A percentile compares a stretch with the other conserved stretches of the same genome.
Evolutionary conservation across 2,797 vertebrate species (phyloP).

Genomic region (Mormyrus hasselquistii): DNA sequence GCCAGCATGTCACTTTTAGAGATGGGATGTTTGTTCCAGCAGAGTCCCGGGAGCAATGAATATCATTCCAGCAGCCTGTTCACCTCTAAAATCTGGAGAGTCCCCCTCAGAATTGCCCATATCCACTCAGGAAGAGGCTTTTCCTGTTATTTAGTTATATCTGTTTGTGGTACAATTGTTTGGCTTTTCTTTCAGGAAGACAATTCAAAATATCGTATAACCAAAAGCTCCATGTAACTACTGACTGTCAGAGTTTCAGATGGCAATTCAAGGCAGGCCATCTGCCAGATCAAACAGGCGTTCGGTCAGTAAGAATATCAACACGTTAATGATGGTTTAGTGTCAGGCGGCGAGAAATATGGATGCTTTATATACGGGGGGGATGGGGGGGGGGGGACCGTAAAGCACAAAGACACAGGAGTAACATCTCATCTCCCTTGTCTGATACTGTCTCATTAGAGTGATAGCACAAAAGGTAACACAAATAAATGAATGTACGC

Average conservation of each 20-base stretch:
- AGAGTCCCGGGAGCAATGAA: neutral
- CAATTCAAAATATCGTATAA: neutral
- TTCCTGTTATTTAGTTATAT: constrained; percentile 66
- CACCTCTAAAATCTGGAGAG: constrained; percentile 21
- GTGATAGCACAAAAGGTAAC: neutral
- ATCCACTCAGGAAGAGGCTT: constrained; percentile 52
- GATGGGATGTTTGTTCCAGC: constrained; percentile 16
- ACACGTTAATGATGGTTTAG: neutral
- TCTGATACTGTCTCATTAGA: neutral
- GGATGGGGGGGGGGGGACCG: neutral
- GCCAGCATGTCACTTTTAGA: neutral
- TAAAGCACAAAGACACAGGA: neutral
- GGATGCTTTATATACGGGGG: neutral
- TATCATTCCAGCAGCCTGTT: neutral
- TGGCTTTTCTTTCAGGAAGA: constrained; percentile 7
- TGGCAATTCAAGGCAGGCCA: neutral
- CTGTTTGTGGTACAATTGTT: constrained; percentile 32
- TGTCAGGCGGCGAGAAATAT: neutral
- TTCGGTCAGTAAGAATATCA: neutral
- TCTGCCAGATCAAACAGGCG: neutral
- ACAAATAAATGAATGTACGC: no score
- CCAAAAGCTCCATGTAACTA: neutral
- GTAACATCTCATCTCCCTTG: neutral
- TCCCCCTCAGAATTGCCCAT: constrained; percentile 41
- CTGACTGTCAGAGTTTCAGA: neutral